These are phyloP conservation scores for Etheostoma nigrum DNA, from an alignment of 2,797 vertebrate genomes.

Conservation along the genomic window DNA sequence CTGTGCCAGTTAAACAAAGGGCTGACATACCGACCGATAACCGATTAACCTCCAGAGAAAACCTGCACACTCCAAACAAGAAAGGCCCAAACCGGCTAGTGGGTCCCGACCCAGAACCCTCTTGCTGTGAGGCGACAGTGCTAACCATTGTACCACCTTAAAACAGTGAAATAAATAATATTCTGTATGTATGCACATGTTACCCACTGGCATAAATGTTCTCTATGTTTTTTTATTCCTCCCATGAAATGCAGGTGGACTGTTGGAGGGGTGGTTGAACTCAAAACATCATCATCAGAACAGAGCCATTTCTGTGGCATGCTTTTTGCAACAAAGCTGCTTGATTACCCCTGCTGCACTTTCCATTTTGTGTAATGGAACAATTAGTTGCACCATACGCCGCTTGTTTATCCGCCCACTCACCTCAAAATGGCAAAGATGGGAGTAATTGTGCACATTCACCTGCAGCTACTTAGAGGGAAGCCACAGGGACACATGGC, in stretches of 20 bases:
- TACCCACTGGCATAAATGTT: neutral
- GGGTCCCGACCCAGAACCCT: neutral
- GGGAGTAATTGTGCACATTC: conserved; percentile 69
- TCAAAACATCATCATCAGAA: conserved; percentile 54
- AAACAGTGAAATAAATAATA: conserved; percentile 6
- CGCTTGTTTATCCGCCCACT: conserved; percentile 67
- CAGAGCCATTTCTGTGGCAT: conserved; percentile 49
- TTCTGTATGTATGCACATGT: neutral
- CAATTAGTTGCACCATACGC: conserved; percentile 62
- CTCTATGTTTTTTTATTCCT: neutral
- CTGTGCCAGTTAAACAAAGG: no score
- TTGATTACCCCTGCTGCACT: conserved; percentile 72
- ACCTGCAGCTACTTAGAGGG: conserved; percentile 71
- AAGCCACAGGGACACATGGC: conserved; percentile 35
- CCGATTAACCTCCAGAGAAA: no score
- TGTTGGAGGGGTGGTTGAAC: conserved; percentile 5
- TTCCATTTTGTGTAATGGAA: conserved; percentile 73
- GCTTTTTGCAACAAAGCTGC: conserved; percentile 67
- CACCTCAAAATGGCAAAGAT: conserved; percentile 60
- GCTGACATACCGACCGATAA: no score
- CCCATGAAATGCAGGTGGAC: conserved; percentile 34
- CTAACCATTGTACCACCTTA: neutral
- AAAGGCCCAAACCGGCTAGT: no score
- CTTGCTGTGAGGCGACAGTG: no score
- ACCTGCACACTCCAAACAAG: no score